These are phyloP conservation scores for Pheosia gnoma DNA, from an alignment of 2,888 invertebrate species.

Conservation along the genomic window DNA sequence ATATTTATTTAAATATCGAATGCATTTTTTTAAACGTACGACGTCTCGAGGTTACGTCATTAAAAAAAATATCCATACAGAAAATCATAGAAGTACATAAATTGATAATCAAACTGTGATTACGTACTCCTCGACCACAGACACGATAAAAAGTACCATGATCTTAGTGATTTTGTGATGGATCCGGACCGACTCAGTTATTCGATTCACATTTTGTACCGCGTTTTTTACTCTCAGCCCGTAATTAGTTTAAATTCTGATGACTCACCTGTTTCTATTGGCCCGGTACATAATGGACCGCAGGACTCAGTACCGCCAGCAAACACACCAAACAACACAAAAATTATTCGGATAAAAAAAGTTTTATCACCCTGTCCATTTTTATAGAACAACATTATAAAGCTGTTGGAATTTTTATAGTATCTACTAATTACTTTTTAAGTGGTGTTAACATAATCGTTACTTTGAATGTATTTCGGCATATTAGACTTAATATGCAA, in stretches of 20 bases:
- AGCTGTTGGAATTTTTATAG: constrained; percentile 27
- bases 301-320: constrained; percentile 53
- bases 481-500: constrained; percentile 17
- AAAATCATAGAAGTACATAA: too few species aligned
- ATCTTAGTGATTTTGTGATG: constrained; percentile 69
- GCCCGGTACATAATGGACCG: constrained; percentile 59
- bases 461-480: constrained; percentile 22
- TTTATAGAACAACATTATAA: constrained; percentile 21
- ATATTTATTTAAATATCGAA: constrained; percentile 34
- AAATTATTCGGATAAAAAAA: constrained; percentile 11
- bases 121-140: constrained; percentile 22
- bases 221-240: constrained; percentile 64
- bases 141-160: constrained; percentile 36
- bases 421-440: constrained; percentile 32
- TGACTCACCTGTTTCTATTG: constrained; percentile 81
- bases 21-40: too few species aligned
- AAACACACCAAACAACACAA: constrained; percentile 32
- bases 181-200: constrained; percentile 57
- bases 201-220: constrained; percentile 68
- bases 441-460: constrained; percentile 16
- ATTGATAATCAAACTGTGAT: constrained; percentile 31
- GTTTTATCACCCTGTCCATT: constrained; percentile 12
- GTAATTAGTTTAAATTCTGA: constrained; percentile 83
- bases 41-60: too few species aligned
- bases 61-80: too few species aligned